phyloP scores from a whole-genome alignment of 2,113 vertebrate species.

The zebrafish (Danio rerio) region GRCz12tu NC_133186.1:17271501-17272000 shows the following conservation, averaged over 20 bases:
- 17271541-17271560: not conserved
- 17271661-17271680: not conserved
- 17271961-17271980: conserved; percentile 10
- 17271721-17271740: not conserved
- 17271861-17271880: not conserved
- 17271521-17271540: not conserved
- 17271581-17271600: not conserved
- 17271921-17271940: conserved; percentile 11
- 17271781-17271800: not conserved
- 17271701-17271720: not conserved
- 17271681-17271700: not conserved
- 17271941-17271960: not conserved
- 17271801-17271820: not conserved
- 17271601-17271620: conserved; percentile 5
- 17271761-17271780: not conserved
- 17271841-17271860: conserved; percentile 13
- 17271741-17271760: not conserved
- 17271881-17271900: conserved; percentile 5
- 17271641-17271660: not conserved
- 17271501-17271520: not conserved
- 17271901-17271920: conserved; percentile 23
- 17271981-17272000: not conserved
- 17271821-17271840: not conserved
- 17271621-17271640: not conserved
- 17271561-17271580: not conserved